Conservation (phyloP, 2,888 invertebrate species). For the Rhagophthalmus giganteus region DNA sequence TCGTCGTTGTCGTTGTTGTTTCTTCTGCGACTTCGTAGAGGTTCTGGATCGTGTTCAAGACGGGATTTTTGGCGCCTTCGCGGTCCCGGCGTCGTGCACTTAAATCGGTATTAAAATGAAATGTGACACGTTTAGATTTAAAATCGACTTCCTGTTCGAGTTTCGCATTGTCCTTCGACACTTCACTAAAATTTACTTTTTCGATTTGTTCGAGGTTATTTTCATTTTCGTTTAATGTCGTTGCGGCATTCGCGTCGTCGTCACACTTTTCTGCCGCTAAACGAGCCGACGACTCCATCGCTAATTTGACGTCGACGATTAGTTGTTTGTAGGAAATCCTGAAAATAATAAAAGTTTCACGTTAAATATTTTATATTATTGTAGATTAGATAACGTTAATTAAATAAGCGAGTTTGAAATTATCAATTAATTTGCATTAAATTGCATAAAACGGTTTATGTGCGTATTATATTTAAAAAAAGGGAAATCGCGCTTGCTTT, state of each 20-base stretch:
- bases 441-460: too few species aligned
- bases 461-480: too few species aligned
- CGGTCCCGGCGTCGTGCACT: too few species aligned
- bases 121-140: conserved; percentile 15
- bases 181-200: conserved; percentile 1
- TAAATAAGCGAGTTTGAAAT: too few species aligned
- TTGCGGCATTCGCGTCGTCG: background rate
- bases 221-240: background rate
- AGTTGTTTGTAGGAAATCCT: background rate
- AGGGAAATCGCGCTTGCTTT: too few species aligned
- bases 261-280: background rate
- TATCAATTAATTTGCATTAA: too few species aligned
- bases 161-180: conserved; percentile 1
- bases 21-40: conserved; percentile 12
- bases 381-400: too few species aligned
- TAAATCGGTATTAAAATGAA: conserved; percentile 8
- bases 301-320: background rate
- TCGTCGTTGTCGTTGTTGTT: background rate
- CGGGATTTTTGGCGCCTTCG: conserved; percentile 1
- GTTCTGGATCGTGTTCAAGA: conserved; percentile 18
- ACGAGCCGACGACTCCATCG: background rate
- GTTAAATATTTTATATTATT: background rate
- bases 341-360: background rate
- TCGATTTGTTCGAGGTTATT: background rate
- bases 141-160: conserved; percentile 1